Evolutionary conservation across 1,140 invertebrate species (phyloP).

Genomic region (Mamestra configurata): DNA sequence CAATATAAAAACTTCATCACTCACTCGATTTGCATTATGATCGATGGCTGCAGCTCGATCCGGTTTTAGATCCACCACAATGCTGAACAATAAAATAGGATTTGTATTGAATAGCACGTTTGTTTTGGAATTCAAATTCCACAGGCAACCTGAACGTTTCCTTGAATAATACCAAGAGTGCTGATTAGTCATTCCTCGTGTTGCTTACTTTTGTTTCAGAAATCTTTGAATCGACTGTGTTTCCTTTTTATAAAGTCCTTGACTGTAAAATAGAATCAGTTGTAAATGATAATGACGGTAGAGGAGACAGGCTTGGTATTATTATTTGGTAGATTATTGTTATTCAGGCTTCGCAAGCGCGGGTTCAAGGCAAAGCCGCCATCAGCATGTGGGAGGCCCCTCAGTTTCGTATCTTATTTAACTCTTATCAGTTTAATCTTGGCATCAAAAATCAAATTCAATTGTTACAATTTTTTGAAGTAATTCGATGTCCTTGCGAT

Average conservation of each 20-base stretch:
- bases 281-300: slow-evolving; percentile 41
- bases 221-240: slow-evolving; percentile 10
- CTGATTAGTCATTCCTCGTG: slow-evolving; percentile 52
- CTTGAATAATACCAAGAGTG: slow-evolving; percentile 53
- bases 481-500: neutral
- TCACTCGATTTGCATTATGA: slow-evolving; percentile 48
- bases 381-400: slow-evolving; percentile 68
- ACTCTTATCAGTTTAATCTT: slow-evolving; percentile 52
- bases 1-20: slow-evolving; percentile 41
- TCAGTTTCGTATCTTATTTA: slow-evolving; percentile 48
- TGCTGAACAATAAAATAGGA: slow-evolving; percentile 47
- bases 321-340: slow-evolving; percentile 64
- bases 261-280: slow-evolving; percentile 13
- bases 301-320: slow-evolving; percentile 46
- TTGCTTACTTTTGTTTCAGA: slow-evolving; percentile 29
- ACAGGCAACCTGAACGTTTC: slow-evolving; percentile 47
- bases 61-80: slow-evolving; percentile 58
- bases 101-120: slow-evolving; percentile 55
- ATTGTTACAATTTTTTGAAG: neutral
- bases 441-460: slow-evolving; percentile 11
- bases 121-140: slow-evolving; percentile 61
- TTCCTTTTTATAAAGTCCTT: slow-evolving; percentile 19
- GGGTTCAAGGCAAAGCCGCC: slow-evolving; percentile 68
- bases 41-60: slow-evolving; percentile 53
- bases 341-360: slow-evolving; percentile 65